These are phyloP conservation scores for Eremobia ochroleuca DNA, from an alignment of 2,888 invertebrate species.

Conservation along the genomic window DNA sequence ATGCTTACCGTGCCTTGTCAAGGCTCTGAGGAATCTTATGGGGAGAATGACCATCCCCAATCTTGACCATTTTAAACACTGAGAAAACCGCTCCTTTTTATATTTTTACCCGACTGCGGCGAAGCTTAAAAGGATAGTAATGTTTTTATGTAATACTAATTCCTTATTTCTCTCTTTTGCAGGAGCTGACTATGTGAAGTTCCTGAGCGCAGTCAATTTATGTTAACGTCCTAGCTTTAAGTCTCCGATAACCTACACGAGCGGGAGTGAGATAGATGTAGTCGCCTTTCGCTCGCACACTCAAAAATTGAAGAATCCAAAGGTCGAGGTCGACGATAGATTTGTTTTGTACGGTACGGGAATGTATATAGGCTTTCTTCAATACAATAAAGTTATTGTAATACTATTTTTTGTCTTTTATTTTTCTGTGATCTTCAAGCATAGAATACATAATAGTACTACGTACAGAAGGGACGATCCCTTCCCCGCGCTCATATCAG, in stretches of 20 bases:
- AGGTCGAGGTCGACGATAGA: constrained; percentile 46
- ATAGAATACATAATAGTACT: too few species aligned
- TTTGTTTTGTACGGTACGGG: constrained; percentile 66
- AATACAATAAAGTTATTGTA: constrained; percentile 75
- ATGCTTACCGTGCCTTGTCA: too few species aligned
- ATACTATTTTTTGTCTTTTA: constrained; percentile 57
- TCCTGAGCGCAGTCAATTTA: constrained; percentile 73
- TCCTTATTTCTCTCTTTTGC: constrained; percentile 69
- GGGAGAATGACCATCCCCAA: too few species aligned
- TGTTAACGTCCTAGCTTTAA: constrained; percentile 79
- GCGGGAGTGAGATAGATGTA: constrained; percentile 35
- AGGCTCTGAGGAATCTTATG: too few species aligned
- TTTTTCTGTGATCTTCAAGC: constrained; percentile 11
- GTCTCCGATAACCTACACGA: constrained; percentile 69
- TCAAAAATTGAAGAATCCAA: constrained; percentile 67
- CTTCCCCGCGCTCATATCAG: too few species aligned
- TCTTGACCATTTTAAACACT: not conserved
- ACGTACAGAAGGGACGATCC: too few species aligned
- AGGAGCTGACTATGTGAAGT: constrained; percentile 92
- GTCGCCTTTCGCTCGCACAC: constrained; percentile 50
- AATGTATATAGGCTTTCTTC: constrained; percentile 83
- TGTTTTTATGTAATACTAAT: not conserved
- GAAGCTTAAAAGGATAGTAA: not conserved
- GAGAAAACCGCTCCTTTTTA: not conserved
- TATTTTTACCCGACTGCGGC: not conserved